Evolutionary conservation across 2,888 invertebrate genomes (phyloP), one percentile per base, ranked within the genome.

Genomic region (Megamerina dolium): DNA sequence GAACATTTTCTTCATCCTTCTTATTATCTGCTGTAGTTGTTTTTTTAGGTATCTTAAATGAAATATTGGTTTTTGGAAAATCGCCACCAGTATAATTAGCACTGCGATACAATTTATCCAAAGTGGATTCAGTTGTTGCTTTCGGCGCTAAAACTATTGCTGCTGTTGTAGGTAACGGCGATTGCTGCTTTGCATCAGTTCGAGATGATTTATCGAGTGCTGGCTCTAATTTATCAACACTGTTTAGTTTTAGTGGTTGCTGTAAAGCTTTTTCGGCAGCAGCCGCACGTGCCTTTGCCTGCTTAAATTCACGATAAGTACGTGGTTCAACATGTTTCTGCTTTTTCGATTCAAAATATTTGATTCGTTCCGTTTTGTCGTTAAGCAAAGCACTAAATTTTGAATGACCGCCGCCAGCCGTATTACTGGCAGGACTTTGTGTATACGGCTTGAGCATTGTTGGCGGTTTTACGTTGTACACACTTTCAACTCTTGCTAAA

Each of bases 21-120:
- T 10, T 4, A 33, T 37, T 19, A n/a, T n/a, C n/a, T n/a, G n/a
- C n/a, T 29, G 46, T 46, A 0, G 39, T 41, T 42, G 47, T 47
- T 49, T 60, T 60, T 47, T 60, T 68, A 2, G 68, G 70, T 45
- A 69, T 68, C 43, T 63, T 64, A 40, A 67, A 69, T n/a, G 49
- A 53, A 3, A 57, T 45, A 21, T 51, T 53, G 2, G 52, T 37
- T 57, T 63, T 45, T 38, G 58, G 34, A 10, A 54, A 44, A 33
- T 37, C 6, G 30, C 35, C 8, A 29, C 17, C 21, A 37, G 32
- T 50, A n/a, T 53, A 47, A 13, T 54, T 53, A 5, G 44, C 43
- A 19, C 48, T 60, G 4, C 68, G 55, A 53, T 69, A 68, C 43
- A 63, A 58, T 40, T 64, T 67, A 37, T 69, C 68, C 14, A 68